Base-by-base conservation (phyloP, 2,113 vertebrate genomes). In the Perca schrenkii region DNA sequence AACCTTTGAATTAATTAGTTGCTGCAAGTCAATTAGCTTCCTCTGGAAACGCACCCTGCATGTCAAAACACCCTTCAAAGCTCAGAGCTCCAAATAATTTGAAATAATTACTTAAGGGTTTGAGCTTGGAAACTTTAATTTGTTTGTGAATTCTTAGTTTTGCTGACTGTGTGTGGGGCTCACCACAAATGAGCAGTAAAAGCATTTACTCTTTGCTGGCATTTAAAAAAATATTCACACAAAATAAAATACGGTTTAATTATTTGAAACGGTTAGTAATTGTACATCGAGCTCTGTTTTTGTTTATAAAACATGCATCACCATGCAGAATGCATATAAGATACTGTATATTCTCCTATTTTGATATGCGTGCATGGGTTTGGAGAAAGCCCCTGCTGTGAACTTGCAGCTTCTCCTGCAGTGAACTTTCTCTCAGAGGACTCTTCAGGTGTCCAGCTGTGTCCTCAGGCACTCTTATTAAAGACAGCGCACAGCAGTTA, bases 1-100 rank as follows among this genome's bases (percentile, higher is more conserved):
- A 90, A 94, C 92, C 87, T 90, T 84, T 86, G 83, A 93, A 89
- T 93, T 94, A 93, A 95, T 95, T 94, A 94, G 88, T 69, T 86
- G 81, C 86, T 60, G 90, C 84, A 75, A 90, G 89, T 94, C 89
- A 94, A 93, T 94, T 94, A 92, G 89, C 86, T 73, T 88, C 82
- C 80, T 64, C 60, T 64, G 88, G 81, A 81, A 91, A 85, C 8
- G 28, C 82, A 64, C 21, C 40, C 21, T 46, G 83, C 49, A 86
- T 91, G 79, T 88, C 79, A 82, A 89, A 86, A 84, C 86, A 82
- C 54, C 60, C 74, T 75, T 74, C 76, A 76, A 85, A 57, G 63
- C 58, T 50, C 11, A 12, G 50, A 79, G 34, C 62, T 76, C 34
- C 17, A 36, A 79, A 73, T 69, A 82, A 25, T 58, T 75, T 68